Percentiles rank a stretch among this genome's conserved stretches.
phyloP scores from a whole-genome alignment of 2,888 invertebrate genomes.

The Sepiola atlantica region DNA sequence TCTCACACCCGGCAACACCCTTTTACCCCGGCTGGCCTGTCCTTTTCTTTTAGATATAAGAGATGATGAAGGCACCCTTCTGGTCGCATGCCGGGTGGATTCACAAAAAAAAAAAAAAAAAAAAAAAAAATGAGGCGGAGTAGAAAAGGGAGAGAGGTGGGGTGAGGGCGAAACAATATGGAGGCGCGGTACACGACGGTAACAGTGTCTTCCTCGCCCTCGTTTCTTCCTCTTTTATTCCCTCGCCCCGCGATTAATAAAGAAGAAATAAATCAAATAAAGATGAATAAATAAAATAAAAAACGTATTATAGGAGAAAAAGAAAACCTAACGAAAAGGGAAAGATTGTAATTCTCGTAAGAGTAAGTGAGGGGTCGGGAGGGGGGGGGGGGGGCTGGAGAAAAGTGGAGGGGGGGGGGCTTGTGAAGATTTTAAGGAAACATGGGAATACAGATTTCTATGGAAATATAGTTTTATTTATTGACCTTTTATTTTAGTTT shows the following conservation, averaged over 20 bases:
- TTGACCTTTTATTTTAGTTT: background rate
- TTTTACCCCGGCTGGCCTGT: background rate
- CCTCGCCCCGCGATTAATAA: background rate
- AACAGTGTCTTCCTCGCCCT: background rate
- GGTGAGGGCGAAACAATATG: background rate
- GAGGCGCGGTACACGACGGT: no score
- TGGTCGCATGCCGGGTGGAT: background rate
- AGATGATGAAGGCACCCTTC: background rate
- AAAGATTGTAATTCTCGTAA: no score
- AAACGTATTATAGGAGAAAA: no score
- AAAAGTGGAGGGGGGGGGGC: no score
- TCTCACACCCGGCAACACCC: background rate
- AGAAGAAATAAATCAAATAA: no score
- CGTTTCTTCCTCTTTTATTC: constrained; percentile 2
- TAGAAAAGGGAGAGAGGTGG: background rate
- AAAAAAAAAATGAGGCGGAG: background rate
- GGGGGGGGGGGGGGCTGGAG: background rate
- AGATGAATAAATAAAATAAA: no score
- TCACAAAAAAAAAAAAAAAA: background rate
- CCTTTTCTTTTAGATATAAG: background rate
- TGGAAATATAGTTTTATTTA: background rate
- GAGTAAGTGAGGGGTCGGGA: background rate
- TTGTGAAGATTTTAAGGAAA: background rate
- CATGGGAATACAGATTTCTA: background rate
- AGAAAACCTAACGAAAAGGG: no score